Conservation (phyloP, 2,113 vertebrate species). For the Gasterosteus nipponicus region DNA sequence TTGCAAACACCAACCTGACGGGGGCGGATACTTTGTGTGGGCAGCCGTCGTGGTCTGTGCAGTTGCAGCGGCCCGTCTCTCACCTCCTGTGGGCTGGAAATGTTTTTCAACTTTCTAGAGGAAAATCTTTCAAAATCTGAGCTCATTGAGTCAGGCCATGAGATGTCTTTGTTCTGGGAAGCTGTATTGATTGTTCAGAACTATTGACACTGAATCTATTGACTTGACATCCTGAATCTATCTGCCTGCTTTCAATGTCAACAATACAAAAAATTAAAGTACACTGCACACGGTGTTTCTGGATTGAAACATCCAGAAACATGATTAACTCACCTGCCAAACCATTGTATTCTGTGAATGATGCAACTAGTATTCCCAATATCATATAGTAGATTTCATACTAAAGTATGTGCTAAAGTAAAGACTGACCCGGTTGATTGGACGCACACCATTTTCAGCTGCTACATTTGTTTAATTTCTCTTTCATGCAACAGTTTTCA, state of each 20-base stretch:
- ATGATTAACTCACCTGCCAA: too few relatives aligned
- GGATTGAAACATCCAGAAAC: background rate
- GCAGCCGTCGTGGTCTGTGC: slow-evolving; percentile 47
- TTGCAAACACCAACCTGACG: slow-evolving; percentile 58
- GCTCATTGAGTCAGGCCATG: background rate
- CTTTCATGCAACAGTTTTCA: background rate
- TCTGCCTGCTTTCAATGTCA: slow-evolving; percentile 9
- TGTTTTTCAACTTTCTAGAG: slow-evolving; percentile 70
- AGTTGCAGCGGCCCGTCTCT: slow-evolving; percentile 58
- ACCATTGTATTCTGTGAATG: background rate
- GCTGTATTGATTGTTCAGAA: background rate
- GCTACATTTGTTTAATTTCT: background rate
- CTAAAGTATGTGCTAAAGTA: background rate
- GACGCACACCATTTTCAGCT: background rate
- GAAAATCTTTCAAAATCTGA: slow-evolving; percentile 54
- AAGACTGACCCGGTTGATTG: background rate
- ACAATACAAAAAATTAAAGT: slow-evolving; percentile 1
- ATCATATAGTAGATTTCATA: background rate
- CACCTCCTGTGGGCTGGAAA: slow-evolving; percentile 47
- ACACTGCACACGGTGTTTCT: background rate
- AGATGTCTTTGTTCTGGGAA: background rate
- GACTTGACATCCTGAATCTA: slow-evolving; percentile 20
- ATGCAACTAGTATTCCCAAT: background rate
- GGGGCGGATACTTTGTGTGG: too few relatives aligned
- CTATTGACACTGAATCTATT: slow-evolving; percentile 7